Evolutionary conservation across 1,140 invertebrate species (phyloP), one percentile per base, ranked within the genome.

Genomic region (Agraylea sexmaculata): DNA sequence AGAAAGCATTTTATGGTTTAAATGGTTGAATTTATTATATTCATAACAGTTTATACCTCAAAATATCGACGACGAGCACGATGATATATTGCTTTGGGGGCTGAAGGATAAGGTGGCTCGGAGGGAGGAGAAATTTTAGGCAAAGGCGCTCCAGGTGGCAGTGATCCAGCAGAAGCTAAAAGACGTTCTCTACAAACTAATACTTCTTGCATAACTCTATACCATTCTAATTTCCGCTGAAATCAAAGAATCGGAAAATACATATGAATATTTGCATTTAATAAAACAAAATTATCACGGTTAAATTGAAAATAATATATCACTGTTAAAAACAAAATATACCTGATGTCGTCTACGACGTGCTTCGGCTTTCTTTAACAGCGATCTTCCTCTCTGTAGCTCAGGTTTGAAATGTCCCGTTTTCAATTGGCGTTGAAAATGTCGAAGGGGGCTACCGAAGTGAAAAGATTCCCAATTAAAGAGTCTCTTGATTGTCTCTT

Each of bases 151-250:
- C 64, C 62, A 49, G 69, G 64, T 36, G 71, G 62, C 52, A 74
- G 36, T 51, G 60, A 46, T 53, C 58, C 56, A 1, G 74, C 69
- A 51, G 70, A 64, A 33, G 69, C 64, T 15, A 79, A 40, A 29
- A 82, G 59, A 53, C 69, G 69, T 49, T 77, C 70, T 44, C 80
- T 66, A 2, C 77, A 77, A 28, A 78, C 68, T 10, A 83, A 45
- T 18, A 84, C 50, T 21, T 71, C 62, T 31, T 55, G 52, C 31
- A 70, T 63, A 5, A 71, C 32, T 5, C 37, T 17, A 6, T 37
- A 28, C 29, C 40, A 43, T 10, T 29, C 33, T n/a, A 31, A 27
- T 2, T 34, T 18, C 28, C 47, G 29, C 37, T 37, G 19, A 2
- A 44, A 38, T 31, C 12, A 38, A 27, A 8, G 22, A 19, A 2